phyloP scores from a whole-genome alignment of 2,888 invertebrate species.

The Lumbricus terrestris region DNA sequence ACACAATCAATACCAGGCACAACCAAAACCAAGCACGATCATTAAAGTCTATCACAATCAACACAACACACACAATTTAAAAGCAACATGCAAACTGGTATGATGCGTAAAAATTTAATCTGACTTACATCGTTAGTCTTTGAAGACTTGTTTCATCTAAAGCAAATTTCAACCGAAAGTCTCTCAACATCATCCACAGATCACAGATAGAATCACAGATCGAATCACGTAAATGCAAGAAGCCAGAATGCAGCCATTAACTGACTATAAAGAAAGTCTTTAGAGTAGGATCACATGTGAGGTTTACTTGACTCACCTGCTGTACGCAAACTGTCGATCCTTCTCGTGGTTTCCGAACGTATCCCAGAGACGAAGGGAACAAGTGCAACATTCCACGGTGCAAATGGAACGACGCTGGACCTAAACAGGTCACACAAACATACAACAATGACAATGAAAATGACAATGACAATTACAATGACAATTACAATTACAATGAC shows the following conservation, averaged over 20 bases:
- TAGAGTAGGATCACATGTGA: background rate
- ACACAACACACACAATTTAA: no score
- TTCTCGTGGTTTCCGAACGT: constrained; percentile 97
- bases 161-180: background rate
- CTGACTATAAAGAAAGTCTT: background rate
- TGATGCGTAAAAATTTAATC: no score
- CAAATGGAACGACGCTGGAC: constrained; percentile 88
- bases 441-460: no score
- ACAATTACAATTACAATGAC: no score
- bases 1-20: no score
- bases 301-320: constrained; percentile 66
- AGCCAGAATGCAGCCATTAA: background rate
- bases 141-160: background rate
- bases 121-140: background rate
- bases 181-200: background rate
- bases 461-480: no score
- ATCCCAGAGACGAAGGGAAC: constrained; percentile 90
- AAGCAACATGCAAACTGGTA: no score
- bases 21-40: no score
- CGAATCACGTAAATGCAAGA: background rate
- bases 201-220: no score
- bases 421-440: constrained; percentile 61
- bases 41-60: no score
- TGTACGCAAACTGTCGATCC: constrained; percentile 91
- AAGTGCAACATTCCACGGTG: constrained; percentile 86